Base-by-base conservation (phyloP, 2,797 vertebrate genomes). In the Smutsia gigantea region DNA sequence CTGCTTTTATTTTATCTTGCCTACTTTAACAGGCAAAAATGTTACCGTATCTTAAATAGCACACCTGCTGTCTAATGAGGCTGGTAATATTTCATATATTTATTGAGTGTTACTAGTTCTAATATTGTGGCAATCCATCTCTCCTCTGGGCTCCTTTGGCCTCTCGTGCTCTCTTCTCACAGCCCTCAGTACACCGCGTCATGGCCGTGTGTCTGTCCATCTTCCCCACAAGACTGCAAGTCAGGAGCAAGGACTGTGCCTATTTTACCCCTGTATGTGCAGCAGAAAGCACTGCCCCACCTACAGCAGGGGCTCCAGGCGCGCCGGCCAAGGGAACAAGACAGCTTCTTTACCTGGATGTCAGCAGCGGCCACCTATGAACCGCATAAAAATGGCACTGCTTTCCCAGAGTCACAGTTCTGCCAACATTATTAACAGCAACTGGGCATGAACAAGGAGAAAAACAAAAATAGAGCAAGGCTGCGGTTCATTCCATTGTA, bases 351-450 rank as follows among this genome's bases (percentile, higher is more conserved):
- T 27, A 17, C 23, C 31, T 4, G 2, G 46, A 4, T n/a, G 25
- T 74, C 57, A 51, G 82, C 31, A 34, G 81, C 3, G 11, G 83
- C 61, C 15, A 3, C 19, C 10, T 18, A 15, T 11, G 29, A 87
- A 29, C 57, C 77, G 55, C 57, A 46, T 34, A 42, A 59, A 92
- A 71, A 51, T 18, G 17, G 34, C 1, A 5, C 87, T 55, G 31
- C 64, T 19, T 91, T 85, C 74, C 93, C 69, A 21, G 49, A 39
- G 14, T 55, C 55, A 11, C 14, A 51, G 27, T 55, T 84, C 87
- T 92, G 77, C 72, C 85, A 88, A 37, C 71, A 83, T 93, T 77
- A 95, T 59, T 86, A 71, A 93, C 66, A 69, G 64, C 82, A 63
- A 69, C 63, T 42, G 34, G n/a, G 17, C 34, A 71, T 83, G 94